Evolutionary conservation across 2,113 vertebrate species (phyloP), one percentile per base, ranked within the genome.

Genomic region (Equus quagga): DNA sequence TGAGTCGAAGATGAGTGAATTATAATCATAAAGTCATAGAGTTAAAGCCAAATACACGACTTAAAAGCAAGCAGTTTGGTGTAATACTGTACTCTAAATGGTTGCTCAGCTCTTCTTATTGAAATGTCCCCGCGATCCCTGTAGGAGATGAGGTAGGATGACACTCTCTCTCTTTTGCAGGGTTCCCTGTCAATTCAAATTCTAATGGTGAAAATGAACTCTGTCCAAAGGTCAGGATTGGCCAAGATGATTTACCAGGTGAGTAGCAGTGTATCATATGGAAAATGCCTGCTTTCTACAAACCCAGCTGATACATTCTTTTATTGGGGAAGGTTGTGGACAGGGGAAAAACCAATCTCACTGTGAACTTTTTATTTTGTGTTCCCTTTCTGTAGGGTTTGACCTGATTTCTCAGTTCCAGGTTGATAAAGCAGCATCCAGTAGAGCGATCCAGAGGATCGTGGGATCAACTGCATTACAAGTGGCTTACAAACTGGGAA

Each of bases 371-470:
- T 65, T 60, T 6, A 44, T 91, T 88, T 78, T 87, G 8, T 92
- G 17, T 98, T 54, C 97, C 60, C 96, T 97, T 95, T 85, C 85
- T 95, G 11, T 86, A 99, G 99, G 99, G 33, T 99, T 99, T 99
- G 99, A 99, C 78, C 98, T 99, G 82, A 99, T 99, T 98, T 99
- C 99, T 94, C 99, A 99, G 98, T 99, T 99, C 98, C 99, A 99
- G 95, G 98, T 99, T 96, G 99, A 99, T 97, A 99, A 99, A 98
- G 98, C 99, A 97, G 99, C 99, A 84, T 99, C 99, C 78, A 99
- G 98, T 97, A 99, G 99, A 94, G 98, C 98, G 31, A 98, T 99
- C 1, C 99, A 99, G 96, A 99, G 97, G 89, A 98, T 99, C 23
- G 96, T 98, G 67, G 99, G 99, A 36, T 99, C 99, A 67, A 99